Evolutionary conservation across 1,140 invertebrate species (phyloP).

Genomic region (Periplaneta americana): DNA sequence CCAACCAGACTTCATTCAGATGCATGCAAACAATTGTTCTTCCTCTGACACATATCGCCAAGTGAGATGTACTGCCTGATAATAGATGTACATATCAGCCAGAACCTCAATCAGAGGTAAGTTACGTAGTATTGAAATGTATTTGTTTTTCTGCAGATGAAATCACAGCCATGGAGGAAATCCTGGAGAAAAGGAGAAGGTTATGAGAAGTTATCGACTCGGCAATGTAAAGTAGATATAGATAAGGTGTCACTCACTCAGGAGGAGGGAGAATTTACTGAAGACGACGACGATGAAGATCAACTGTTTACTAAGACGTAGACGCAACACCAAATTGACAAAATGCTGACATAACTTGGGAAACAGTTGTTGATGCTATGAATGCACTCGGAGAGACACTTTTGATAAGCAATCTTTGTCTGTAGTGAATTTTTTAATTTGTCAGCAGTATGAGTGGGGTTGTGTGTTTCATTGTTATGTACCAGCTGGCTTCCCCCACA

Average conservation of each 20-base stretch:
- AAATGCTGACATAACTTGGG: neutral
- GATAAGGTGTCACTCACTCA: conserved; percentile 5
- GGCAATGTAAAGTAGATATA: conserved; percentile 8
- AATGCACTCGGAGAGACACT: neutral
- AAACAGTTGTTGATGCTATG: neutral
- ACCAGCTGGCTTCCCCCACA: neutral
- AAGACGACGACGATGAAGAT: conserved; percentile 17
- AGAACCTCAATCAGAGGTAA: neutral
- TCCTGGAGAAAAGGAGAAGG: conserved; percentile 16
- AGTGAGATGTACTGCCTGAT: too few species aligned
- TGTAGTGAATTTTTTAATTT: neutral
- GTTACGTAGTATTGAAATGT: neutral
- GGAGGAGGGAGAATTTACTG: neutral
- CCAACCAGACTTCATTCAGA: neutral
- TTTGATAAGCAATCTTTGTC: neutral
- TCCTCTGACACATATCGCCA: too few species aligned
- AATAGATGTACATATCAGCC: too few species aligned
- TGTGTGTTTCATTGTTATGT: neutral
- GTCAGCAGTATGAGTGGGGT: neutral
- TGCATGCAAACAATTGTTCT: too few species aligned
- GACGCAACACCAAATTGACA: neutral
- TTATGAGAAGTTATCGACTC: conserved; percentile 19
- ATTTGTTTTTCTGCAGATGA: neutral
- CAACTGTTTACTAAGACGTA: conserved; percentile 20
- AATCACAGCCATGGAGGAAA: conserved; percentile 6